Evolutionary conservation across 2,888 invertebrate genomes (phyloP).

Genomic region (Arge pagana): DNA sequence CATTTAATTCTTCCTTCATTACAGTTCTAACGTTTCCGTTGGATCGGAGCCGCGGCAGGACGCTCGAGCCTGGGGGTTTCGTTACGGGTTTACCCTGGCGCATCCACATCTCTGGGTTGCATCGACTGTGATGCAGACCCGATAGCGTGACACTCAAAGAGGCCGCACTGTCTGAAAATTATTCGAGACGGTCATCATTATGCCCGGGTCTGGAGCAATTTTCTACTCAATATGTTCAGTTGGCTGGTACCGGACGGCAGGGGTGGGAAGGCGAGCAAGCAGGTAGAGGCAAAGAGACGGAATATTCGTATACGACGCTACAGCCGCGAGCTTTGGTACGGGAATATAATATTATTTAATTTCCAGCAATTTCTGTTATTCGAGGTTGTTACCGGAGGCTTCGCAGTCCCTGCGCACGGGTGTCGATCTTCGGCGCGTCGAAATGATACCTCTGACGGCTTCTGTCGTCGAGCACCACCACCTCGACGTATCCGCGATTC

Average conservation of each 20-base stretch:
- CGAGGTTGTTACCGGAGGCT: constrained; percentile 18
- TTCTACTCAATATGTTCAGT: constrained; percentile 51
- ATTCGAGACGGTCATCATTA: constrained; percentile 53
- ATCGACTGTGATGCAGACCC: constrained; percentile 12
- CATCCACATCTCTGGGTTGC: no score
- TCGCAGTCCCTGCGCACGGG: no score
- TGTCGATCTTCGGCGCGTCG: no score
- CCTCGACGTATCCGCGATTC: no score
- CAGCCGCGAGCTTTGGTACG: constrained; percentile 8
- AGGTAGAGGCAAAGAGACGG: constrained; percentile 8
- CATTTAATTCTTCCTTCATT: constrained; percentile 15
- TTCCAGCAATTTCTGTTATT: constrained; percentile 18
- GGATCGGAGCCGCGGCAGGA: no score
- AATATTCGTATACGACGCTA: constrained; percentile 1
- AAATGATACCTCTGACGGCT: no score
- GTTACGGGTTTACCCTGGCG: constrained; percentile 3
- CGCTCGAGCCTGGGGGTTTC: background rate
- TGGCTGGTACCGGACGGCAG: no score
- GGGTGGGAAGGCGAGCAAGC: constrained; percentile 4
- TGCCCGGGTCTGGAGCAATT: constrained; percentile 44
- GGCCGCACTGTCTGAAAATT: constrained; percentile 50
- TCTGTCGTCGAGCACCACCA: no score
- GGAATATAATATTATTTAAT: constrained; percentile 19
- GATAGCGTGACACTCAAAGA: constrained; percentile 54
- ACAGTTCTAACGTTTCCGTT: constrained; percentile 1